Evolutionary conservation across 2,113 vertebrate species (phyloP).

Genomic region (Isichthys henryi): DNA sequence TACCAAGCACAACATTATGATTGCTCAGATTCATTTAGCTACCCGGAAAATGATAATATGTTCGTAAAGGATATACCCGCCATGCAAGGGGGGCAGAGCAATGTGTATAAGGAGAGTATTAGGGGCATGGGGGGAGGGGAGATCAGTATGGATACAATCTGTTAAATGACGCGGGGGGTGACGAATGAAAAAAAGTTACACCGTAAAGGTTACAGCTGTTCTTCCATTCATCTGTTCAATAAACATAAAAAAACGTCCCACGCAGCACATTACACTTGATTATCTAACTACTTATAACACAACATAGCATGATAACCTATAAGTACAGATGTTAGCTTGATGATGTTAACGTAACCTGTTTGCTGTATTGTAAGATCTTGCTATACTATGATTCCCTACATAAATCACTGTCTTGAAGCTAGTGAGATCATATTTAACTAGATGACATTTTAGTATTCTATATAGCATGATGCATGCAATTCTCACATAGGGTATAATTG

Average conservation of each 20-base stretch:
- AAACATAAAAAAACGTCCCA: background rate
- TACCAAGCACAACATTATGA: too few species aligned
- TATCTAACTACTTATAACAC: background rate
- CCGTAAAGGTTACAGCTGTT: too few species aligned
- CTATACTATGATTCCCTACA: background rate
- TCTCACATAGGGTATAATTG: background rate
- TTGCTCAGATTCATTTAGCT: too few species aligned
- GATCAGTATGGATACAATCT: too few species aligned
- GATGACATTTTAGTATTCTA: background rate
- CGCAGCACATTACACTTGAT: background rate
- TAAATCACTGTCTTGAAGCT: background rate
- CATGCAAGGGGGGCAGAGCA: too few species aligned
- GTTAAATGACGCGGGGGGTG: too few species aligned
- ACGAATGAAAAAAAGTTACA: too few species aligned
- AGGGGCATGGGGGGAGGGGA: too few species aligned
- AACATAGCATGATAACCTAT: background rate
- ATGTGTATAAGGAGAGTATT: too few species aligned
- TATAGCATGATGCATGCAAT: background rate
- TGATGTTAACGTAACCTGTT: background rate
- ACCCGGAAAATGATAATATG: too few species aligned
- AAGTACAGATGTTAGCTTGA: background rate
- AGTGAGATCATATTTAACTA: background rate
- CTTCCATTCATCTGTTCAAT: background rate
- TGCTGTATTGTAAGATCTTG: background rate
- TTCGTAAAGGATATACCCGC: too few species aligned